phyloP scores from a whole-genome alignment of 2,888 invertebrate species.

The Eledone cirrhosa region DNA sequence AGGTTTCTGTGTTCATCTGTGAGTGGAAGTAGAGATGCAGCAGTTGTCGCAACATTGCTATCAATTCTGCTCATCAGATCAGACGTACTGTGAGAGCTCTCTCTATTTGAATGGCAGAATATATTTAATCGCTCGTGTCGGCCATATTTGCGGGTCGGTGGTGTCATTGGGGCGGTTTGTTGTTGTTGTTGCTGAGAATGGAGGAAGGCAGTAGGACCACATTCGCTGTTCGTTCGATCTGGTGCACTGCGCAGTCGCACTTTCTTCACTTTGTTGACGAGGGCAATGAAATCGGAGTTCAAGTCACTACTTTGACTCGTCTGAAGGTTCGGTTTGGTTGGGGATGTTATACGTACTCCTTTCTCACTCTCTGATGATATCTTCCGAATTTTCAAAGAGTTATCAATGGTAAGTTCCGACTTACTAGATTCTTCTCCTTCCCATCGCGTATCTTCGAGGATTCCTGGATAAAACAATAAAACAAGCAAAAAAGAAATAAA shows the following conservation, averaged over 20 bases:
- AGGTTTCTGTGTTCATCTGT: constrained; percentile 33
- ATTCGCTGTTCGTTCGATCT: not conserved
- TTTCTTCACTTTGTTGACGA: constrained; percentile 7
- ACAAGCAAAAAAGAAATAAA: too few species aligned
- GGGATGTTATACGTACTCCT: too few species aligned
- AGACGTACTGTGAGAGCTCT: not conserved
- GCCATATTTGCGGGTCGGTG: constrained; percentile 13
- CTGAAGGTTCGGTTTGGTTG: too few species aligned
- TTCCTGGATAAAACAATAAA: too few species aligned
- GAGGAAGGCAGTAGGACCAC: constrained; percentile 17
- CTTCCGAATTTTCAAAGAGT: too few species aligned
- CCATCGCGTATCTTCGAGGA: too few species aligned
- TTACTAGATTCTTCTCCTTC: too few species aligned
- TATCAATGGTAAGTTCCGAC: too few species aligned
- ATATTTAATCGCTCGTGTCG: not conserved
- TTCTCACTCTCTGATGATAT: too few species aligned
- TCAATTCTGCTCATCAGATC: not conserved
- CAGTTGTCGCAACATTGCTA: not conserved
- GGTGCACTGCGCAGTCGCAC: not conserved
- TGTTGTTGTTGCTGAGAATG: constrained; percentile 39
- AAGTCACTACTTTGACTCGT: not conserved
- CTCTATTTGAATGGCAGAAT: constrained; percentile 8
- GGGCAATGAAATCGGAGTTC: not conserved
- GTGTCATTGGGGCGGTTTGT: constrained; percentile 36
- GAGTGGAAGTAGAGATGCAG: not conserved